phyloP scores from a whole-genome alignment of 2,113 vertebrate species.

The Grammomys surdaster region DNA sequence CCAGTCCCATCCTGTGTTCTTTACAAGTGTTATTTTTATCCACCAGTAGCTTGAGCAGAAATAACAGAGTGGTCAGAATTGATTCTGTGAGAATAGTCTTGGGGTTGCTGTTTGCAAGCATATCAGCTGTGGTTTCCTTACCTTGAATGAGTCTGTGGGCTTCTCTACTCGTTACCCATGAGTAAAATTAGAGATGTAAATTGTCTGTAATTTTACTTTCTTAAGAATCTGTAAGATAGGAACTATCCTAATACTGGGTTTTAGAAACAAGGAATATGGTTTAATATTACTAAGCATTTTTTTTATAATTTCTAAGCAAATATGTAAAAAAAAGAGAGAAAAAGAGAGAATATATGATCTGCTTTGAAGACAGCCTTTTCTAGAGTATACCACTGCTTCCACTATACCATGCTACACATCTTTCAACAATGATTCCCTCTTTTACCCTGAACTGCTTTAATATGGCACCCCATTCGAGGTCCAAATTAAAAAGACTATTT shows the following conservation, averaged over 20 bases:
- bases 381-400: background rate
- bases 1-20: background rate
- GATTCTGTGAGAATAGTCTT: background rate
- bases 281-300: constrained; percentile 28
- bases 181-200: background rate
- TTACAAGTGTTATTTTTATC: background rate
- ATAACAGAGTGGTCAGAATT: background rate
- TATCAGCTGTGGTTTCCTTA: background rate
- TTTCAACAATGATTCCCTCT: background rate
- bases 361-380: background rate
- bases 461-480: constrained; percentile 11
- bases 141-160: background rate
- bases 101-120: background rate
- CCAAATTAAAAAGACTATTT: constrained; percentile 35
- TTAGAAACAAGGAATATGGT: constrained; percentile 46
- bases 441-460: constrained; percentile 25
- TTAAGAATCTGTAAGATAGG: background rate
- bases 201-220: constrained; percentile 4
- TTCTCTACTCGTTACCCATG: background rate
- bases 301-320: background rate
- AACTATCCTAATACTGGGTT: background rate
- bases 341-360: background rate
- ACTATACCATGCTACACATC: background rate
- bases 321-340: background rate
- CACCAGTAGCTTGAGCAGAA: background rate